Percentiles rank a stretch among this genome's conserved stretches.
phyloP scores from a whole-genome alignment of 2,797 vertebrate genomes.

The Iguana delicatissima region DNA sequence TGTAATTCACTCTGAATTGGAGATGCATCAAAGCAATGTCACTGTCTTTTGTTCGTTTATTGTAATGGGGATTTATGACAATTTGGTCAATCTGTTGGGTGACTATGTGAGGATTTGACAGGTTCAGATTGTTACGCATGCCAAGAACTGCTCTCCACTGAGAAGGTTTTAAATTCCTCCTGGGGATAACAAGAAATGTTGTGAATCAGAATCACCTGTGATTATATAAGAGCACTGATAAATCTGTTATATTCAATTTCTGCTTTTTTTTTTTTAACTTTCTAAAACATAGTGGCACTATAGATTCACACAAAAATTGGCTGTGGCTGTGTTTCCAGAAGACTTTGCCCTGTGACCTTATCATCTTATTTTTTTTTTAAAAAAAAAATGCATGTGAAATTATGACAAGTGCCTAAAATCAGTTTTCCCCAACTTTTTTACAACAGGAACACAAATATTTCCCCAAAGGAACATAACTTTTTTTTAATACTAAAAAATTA shows the following conservation, averaged over 20 bases:
- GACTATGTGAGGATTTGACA: conserved; percentile 71
- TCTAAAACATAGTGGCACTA: background rate
- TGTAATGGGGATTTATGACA: conserved; percentile 86
- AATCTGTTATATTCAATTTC: conserved; percentile 16
- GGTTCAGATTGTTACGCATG: conserved; percentile 80
- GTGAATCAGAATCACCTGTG: conserved; percentile 51
- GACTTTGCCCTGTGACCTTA: background rate
- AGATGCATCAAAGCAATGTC: conserved; percentile 93
- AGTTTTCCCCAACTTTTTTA: background rate
- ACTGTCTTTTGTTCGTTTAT: conserved; percentile 83
- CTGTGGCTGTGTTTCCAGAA: background rate
- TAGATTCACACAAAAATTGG: background rate
- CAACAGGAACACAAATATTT: background rate
- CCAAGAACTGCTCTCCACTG: conserved; percentile 86
- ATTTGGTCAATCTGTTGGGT: conserved; percentile 81
- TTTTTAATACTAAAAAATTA: background rate
- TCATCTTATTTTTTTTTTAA: background rate
- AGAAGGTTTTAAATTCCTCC: conserved; percentile 85
- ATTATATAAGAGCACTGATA: conserved; percentile 43
- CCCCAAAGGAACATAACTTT: background rate
- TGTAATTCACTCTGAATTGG: conserved; percentile 83
- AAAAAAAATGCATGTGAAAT: background rate
- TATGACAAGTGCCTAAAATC: background rate
- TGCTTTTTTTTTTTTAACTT: conserved; percentile 32
- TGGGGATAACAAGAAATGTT: conserved; percentile 68